Evolutionary conservation across 1,140 invertebrate species (phyloP), one percentile per base, ranked within the genome.

Genomic region (Luehdorfia chinensis): DNA sequence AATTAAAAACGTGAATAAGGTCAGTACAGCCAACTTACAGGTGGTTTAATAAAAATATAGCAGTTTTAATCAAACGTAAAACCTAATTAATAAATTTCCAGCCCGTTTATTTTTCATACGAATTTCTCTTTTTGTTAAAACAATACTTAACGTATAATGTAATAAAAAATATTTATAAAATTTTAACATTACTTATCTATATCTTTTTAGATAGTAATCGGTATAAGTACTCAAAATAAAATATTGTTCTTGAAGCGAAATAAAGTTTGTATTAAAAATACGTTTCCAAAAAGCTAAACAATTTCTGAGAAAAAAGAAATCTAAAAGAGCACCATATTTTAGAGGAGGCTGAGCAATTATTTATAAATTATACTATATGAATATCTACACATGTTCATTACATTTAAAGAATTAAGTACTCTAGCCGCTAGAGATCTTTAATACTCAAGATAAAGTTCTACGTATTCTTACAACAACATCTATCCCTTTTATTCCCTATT

Each of bases 401-500:
- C 15, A 37, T 15, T 13, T 39, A 41, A 4, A 32, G n/a, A 50
- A 11, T 46, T 34, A 52, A 47, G 28, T 52, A 47, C n/a, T 25
- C 21, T 36, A 41, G 18, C 28, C 21, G 21, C 36, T 43, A 47
- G 13, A 15, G 28, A 30, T 31, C 7, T 47, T 16, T 41, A 28
- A 27, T 39, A 27, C 14, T 46, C 31, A 33, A 47, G 25, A 47
- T 14, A 31, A 54, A 56, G 28, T 31, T 60, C n/a, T n/a, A n/a
- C n/a, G n/a, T n/a, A n/a, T n/a, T n/a, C n/a, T n/a, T n/a, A n/a
- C n/a, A n/a, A n/a, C n/a, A n/a, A 50, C 34, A 44, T 6, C 25
- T 49, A 49, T 36, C 41, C 43, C 37, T 52, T 43, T 53, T 43
- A 45, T 23, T 50, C 68, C 56, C 69, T 70, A 56, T 68, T 31